phyloP scores from a whole-genome alignment of 2,113 vertebrate species.

The Alethe diademata region DNA sequence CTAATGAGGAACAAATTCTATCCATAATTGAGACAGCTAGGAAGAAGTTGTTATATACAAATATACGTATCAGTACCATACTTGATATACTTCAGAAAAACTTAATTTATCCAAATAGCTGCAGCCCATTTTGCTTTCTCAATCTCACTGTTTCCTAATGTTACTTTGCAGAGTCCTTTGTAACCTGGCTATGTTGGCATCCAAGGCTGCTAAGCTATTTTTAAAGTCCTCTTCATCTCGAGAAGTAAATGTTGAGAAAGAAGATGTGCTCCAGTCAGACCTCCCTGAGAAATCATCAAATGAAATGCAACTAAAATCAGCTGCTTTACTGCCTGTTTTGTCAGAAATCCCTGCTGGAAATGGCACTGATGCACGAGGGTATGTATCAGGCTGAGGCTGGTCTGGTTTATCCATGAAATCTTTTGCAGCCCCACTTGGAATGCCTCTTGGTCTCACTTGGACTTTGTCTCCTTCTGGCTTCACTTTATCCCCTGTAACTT shows the following conservation, averaged over 20 bases:
- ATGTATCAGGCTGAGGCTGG: not conserved
- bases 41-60: slow-evolving; percentile 1
- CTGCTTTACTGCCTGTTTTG: not conserved
- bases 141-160: slow-evolving; percentile 68
- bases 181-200: slow-evolving; percentile 89
- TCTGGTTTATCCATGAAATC: not conserved
- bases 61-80: not conserved
- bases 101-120: not conserved
- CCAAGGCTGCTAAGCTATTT: slow-evolving; percentile 87
- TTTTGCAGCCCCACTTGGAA: not conserved
- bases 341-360: not conserved
- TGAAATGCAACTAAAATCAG: slow-evolving; percentile 58
- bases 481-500: not conserved
- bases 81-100: not conserved
- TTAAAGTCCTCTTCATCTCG: slow-evolving; percentile 87
- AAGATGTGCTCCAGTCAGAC: slow-evolving; percentile 82
- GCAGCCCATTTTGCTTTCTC: not conserved
- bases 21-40: slow-evolving; percentile 43
- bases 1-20: slow-evolving; percentile 26
- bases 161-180: slow-evolving; percentile 84
- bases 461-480: slow-evolving; percentile 30
- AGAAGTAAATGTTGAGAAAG: slow-evolving; percentile 86
- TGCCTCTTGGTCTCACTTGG: slow-evolving; percentile 45
- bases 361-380: fast-evolving
- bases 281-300: slow-evolving; percentile 72